Percentiles rank a stretch among this genome's conserved stretches.
These are phyloP conservation scores for Bombus confusus DNA, from an alignment of 1,140 invertebrate genomes.

Conservation along the genomic window DNA sequence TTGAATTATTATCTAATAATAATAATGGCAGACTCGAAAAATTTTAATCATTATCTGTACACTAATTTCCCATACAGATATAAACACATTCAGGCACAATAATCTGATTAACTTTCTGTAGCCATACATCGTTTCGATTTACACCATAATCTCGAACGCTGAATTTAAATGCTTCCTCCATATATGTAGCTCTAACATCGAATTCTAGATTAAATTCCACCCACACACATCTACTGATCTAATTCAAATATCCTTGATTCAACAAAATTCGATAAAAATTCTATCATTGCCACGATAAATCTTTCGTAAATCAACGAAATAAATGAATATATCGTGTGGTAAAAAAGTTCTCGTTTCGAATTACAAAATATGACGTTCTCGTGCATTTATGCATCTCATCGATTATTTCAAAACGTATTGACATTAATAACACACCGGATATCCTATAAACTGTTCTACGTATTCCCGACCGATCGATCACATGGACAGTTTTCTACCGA, in stretches of 20 bases:
- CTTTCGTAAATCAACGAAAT: background rate
- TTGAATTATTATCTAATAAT: too few relatives aligned
- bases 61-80: too few relatives aligned
- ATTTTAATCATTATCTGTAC: too few relatives aligned
- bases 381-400: background rate
- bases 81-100: too few relatives aligned
- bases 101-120: too few relatives aligned
- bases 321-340: background rate
- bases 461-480: background rate
- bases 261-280: background rate
- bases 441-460: background rate
- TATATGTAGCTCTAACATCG: too few relatives aligned
- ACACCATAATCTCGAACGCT: too few relatives aligned
- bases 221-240: background rate
- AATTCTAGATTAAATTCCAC: background rate
- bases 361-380: background rate
- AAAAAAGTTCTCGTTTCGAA: background rate
- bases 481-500: slow-evolving; percentile 13
- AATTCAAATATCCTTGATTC: background rate
- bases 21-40: too few relatives aligned
- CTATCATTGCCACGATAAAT: background rate
- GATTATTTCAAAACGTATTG: background rate
- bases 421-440: background rate
- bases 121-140: too few relatives aligned
- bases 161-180: too few relatives aligned